Base-by-base conservation (phyloP, 1,140 invertebrate genomes). In the Conus betulinus region DNA sequence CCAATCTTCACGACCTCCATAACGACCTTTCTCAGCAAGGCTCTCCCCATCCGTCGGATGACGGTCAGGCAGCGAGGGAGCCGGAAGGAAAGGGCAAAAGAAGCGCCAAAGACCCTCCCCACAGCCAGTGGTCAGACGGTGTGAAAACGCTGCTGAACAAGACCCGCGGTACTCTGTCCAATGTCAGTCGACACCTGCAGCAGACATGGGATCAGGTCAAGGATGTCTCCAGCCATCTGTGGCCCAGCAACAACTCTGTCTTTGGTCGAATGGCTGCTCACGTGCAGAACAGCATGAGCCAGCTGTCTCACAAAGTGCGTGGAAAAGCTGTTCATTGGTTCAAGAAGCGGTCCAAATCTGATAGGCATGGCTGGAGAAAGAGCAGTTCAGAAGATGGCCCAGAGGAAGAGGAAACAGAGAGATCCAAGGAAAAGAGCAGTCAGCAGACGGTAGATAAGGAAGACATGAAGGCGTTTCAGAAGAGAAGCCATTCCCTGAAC, bases 151-250 rank as follows among this genome's bases (percentile, higher is more conserved):
- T 81, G 53, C 55, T 84, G 82, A 84, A 84, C 82, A 84, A 84
- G 57, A 84, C 82, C 52, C 82, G 82, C 3, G 82, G 53, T 0
- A 84, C 82, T 5, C 53, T 84, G 82, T 84, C 82, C 57, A 84
- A 84, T 27, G 82, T 84, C 55, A 84, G 82, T 23, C 55, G n/a
- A 8, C 82, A 84, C 52, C 55, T 84, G 25, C 82, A 84, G 82
- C 82, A 84, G 82, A 84, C 82, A 17, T 84, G 82, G 82, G n/a
- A 53, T 17, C 53, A 84, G 82, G 82, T 84, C 55, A 84, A 84
- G 82, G 57, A 84, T 6, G 82, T 51, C 7, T 84, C 82, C n/a
- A 20, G 25, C 55, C 55, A 84, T 7, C 82, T 84, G 20, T 84
- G 82, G 82, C 55, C 55, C 25, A 52, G n/a, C 82, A 39, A 81